phyloP scores from a whole-genome alignment of 1,140 invertebrate species.

The Tetramorium parvispinum region DNA sequence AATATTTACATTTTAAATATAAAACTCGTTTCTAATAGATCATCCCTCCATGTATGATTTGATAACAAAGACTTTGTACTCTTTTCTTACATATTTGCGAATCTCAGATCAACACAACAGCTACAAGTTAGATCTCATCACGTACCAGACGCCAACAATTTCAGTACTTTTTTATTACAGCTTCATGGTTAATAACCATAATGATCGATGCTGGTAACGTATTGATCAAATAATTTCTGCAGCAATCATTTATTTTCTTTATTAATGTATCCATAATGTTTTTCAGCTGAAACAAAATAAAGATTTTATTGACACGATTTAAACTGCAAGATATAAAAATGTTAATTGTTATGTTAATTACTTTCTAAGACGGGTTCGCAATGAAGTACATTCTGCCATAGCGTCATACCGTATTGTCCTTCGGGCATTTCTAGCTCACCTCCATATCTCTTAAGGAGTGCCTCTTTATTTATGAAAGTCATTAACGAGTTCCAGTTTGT shows the following conservation, averaged over 20 bases:
- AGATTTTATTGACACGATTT: background rate
- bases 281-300: slow-evolving; percentile 58
- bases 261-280: slow-evolving; percentile 47
- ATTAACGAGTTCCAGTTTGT: slow-evolving; percentile 89
- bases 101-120: background rate
- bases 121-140: background rate
- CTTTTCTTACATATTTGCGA: background rate
- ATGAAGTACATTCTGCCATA: slow-evolving; percentile 86
- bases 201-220: background rate
- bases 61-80: background rate
- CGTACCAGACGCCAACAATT: background rate
- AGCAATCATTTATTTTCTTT: background rate
- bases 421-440: slow-evolving; percentile 87
- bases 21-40: background rate
- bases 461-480: slow-evolving; percentile 87
- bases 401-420: slow-evolving; percentile 83
- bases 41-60: background rate
- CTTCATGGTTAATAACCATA: background rate
- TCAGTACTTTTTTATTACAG: background rate
- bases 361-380: slow-evolving; percentile 87
- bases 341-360: slow-evolving; percentile 73
- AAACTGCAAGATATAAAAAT: background rate
- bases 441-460: slow-evolving; percentile 89
- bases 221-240: background rate
- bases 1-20: background rate